A percentile compares a stretch with the other conserved stretches of the same genome.
Conservation (phyloP, 2,113 vertebrate species). For the Zootoca vivipara region DNA sequence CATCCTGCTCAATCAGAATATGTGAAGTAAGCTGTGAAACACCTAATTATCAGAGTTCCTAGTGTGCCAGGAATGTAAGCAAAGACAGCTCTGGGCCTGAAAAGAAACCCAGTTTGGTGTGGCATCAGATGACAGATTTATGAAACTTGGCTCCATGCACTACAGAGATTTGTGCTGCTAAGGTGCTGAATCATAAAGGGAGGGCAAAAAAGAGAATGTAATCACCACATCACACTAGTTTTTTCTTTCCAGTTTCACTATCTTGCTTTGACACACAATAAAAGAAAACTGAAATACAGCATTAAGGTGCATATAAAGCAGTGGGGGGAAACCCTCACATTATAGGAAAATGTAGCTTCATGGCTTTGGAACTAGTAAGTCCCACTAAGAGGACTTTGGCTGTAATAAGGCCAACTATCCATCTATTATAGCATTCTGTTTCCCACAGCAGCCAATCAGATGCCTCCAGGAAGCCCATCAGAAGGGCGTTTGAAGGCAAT, state of each 20-base stretch:
- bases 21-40: conserved; percentile 16
- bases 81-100: not conserved
- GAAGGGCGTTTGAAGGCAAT: not conserved
- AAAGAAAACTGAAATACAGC: not conserved
- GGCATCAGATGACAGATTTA: conserved; percentile 15
- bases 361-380: not conserved
- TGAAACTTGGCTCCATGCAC: not conserved
- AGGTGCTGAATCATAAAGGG: not conserved
- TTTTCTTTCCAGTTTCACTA: conserved; percentile 40
- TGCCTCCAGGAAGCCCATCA: not conserved
- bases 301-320: not conserved
- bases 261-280: not conserved
- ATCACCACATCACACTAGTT: conserved; percentile 27
- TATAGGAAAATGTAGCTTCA: not conserved
- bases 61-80: not conserved
- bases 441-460: not conserved
- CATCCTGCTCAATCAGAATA: not conserved
- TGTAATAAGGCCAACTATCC: not conserved
- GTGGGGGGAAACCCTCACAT: not conserved
- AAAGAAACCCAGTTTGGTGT: not conserved
- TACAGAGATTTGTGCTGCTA: conserved; percentile 37
- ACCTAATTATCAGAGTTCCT: not conserved
- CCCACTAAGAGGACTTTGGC: not conserved
- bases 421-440: not conserved
- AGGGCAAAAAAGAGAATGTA: conserved; percentile 27